Evolutionary conservation across 2,888 invertebrate species (phyloP).

Genomic region (Euzophera pinguis): DNA sequence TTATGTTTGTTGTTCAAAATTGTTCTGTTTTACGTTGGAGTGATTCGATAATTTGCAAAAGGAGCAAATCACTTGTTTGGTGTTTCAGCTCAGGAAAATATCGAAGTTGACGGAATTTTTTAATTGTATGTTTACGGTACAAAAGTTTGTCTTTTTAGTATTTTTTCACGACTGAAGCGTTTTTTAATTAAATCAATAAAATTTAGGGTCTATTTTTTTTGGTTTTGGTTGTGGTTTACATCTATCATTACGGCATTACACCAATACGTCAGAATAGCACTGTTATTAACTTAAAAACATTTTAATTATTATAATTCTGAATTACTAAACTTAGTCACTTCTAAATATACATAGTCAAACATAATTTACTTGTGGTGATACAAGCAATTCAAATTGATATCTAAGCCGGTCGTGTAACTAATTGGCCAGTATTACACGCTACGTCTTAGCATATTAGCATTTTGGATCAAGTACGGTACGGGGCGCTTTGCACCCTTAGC

Average conservation of each 20-base stretch:
- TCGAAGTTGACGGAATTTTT: background rate
- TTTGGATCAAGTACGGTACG: background rate
- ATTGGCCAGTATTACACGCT: background rate
- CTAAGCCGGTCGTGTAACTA: background rate
- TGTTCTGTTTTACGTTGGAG: constrained; percentile 8
- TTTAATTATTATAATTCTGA: too few relatives aligned
- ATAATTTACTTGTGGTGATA: background rate
- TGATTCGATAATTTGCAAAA: constrained; percentile 3
- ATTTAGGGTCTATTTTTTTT: too few relatives aligned
- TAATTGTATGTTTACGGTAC: background rate
- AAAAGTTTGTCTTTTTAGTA: too few relatives aligned
- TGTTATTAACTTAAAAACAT: too few relatives aligned
- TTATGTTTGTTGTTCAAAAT: constrained; percentile 10
- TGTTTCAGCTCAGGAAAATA: background rate
- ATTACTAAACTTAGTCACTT: background rate
- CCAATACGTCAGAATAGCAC: too few relatives aligned
- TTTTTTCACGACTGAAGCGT: too few relatives aligned
- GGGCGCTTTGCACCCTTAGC: background rate
- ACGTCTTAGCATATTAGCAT: constrained; percentile 3
- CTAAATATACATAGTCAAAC: background rate
- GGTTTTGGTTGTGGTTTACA: too few relatives aligned
- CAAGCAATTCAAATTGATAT: background rate
- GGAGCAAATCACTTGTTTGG: background rate
- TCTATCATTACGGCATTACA: too few relatives aligned
- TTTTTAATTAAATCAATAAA: too few relatives aligned